These are phyloP conservation scores for Leptarthrus brevirostris DNA, from an alignment of 2,888 invertebrate species.

Conservation along the genomic window DNA sequence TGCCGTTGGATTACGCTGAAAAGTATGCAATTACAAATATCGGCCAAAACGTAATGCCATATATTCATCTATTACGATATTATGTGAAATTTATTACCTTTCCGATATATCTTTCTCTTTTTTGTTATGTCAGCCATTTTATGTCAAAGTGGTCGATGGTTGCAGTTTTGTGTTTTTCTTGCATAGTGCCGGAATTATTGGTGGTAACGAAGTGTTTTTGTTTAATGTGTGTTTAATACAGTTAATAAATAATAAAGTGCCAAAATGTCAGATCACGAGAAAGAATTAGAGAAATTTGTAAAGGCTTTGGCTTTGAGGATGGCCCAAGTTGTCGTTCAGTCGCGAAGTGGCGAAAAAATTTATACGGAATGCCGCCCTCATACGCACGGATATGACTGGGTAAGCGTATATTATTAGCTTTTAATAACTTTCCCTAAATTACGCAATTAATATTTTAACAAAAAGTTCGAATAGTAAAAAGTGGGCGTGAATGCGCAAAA, in stretches of 20 bases:
- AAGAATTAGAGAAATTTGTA: slow-evolving; percentile 89
- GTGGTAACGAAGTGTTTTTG: background rate
- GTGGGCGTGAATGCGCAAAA: slow-evolving; percentile 46
- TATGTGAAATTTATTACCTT: background rate
- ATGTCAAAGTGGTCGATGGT: slow-evolving; percentile 40
- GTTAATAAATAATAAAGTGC: background rate
- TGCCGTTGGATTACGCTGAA: too few relatives aligned
- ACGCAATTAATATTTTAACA: slow-evolving; percentile 8
- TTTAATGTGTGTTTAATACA: background rate
- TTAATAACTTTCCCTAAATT: slow-evolving; percentile 11
- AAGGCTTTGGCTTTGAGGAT: slow-evolving; percentile 89
- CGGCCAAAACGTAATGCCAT: background rate
- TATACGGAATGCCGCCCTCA: slow-evolving; percentile 82
- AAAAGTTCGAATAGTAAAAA: background rate
- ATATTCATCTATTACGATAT: background rate
- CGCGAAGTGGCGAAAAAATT: slow-evolving; percentile 87
- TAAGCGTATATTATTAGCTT: slow-evolving; percentile 62
- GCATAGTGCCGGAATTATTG: background rate
- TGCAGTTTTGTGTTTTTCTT: slow-evolving; percentile 30
- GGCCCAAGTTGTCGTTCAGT: slow-evolving; percentile 92
- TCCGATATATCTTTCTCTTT: background rate
- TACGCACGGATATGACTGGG: slow-evolving; percentile 86
- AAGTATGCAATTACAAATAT: background rate
- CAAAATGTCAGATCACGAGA: slow-evolving; percentile 65
- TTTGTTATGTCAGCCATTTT: slow-evolving; percentile 40